A percentile compares a stretch with the other conserved stretches of the same genome.
Evolutionary conservation across 2,797 vertebrate genomes (phyloP).

Genomic region (Diceros bicornis): DNA sequence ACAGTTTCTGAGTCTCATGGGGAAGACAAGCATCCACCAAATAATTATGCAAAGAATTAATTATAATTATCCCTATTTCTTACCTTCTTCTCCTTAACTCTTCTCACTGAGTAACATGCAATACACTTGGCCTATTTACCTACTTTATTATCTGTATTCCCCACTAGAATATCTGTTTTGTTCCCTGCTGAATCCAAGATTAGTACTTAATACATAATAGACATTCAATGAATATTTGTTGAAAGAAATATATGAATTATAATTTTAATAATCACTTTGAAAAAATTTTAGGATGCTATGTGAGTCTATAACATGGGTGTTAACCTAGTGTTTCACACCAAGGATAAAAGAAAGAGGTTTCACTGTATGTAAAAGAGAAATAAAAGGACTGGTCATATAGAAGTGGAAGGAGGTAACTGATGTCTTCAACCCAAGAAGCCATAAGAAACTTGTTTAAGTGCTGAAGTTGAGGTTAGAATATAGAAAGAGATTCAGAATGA

Average conservation of each 20-base stretch:
- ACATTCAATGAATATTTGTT: neutral
- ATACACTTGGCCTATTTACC: neutral
- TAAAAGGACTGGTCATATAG: neutral
- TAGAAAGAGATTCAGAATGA: neutral
- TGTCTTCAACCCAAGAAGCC: neutral
- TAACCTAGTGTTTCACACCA: neutral
- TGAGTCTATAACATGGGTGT: neutral
- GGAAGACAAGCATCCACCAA: neutral
- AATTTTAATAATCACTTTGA: slow-evolving; percentile 49
- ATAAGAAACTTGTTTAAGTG: neutral
- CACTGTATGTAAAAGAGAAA: neutral
- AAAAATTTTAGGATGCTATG: slow-evolving; percentile 5
- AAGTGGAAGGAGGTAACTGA: neutral
- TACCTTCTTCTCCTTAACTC: neutral
- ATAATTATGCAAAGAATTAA: neutral
- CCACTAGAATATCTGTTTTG: neutral
- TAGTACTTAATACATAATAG: neutral
- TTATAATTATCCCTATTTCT: neutral
- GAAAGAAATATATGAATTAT: neutral
- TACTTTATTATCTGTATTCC: neutral
- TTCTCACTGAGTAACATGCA: neutral
- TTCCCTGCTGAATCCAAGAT: neutral
- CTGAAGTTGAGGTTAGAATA: neutral
- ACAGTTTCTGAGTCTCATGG: neutral
- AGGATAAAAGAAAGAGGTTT: neutral